Base-by-base conservation (phyloP, 1,140 invertebrate genomes). In the Scaptodrosophila lebanonensis region DNA sequence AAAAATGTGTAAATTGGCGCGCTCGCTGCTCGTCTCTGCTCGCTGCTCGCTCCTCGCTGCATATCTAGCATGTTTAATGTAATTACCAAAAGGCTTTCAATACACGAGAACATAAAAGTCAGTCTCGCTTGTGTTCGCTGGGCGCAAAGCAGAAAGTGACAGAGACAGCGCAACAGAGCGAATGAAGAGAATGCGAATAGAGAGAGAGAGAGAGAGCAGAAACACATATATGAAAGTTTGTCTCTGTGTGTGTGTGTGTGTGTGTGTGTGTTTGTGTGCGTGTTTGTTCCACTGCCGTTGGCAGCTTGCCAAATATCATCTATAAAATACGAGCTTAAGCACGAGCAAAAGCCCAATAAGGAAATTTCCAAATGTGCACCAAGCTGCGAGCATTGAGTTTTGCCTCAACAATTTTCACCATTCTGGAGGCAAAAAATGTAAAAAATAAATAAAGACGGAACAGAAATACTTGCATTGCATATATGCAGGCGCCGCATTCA, bases 41-140 rank as follows among this genome's bases (percentile, higher is more conserved):
- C n/a, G n/a, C n/a, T n/a, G n/a, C n/a, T n/a, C n/a, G n/a, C n/a
- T n/a, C n/a, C n/a, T n/a, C n/a, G 76, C 69, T 79, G 66, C 75
- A 71, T 82, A 82, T 79, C 82, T 75, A 76, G 75, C 75, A 79
- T 79, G 75, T 79, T 79, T 79, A 79, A 79, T 79, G 75, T 79
- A 79, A 79, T 79, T 79, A 79, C 75, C 75, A 69, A 75, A 82
- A 79, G 75, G 70, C 75, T 79, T 79, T 79, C 75, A 82, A 77
- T 73, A 52, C 63, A 69, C 66, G 66, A 47, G 63, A 62, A 56
- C 61, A 70, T 71, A 50, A 70, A 71, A 71, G 68, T 67, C 70
- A 73, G 54, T 40, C 29, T 58, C 54, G 40, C 20, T 63, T n/a
- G n/a, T n/a, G n/a, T n/a, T n/a, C n/a, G n/a, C n/a, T n/a, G n/a